Evolutionary conservation across 2,888 invertebrate species (phyloP), one percentile per base, ranked within the genome.

Genomic region (Nipponacmea schrenckii): DNA sequence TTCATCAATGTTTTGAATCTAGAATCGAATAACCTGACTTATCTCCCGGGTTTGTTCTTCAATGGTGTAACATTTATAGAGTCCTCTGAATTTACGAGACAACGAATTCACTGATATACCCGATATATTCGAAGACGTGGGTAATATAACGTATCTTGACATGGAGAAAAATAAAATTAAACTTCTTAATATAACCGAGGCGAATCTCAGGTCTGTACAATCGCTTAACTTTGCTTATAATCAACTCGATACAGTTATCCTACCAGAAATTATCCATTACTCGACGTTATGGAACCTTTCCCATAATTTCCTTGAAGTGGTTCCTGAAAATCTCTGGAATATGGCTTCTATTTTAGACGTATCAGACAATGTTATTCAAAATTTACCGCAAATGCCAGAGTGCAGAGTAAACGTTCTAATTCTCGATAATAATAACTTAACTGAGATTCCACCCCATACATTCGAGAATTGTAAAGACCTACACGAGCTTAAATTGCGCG

Each of bases 401-500:
- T 69, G 31, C 20, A 46, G 31, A n/a, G 45, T 70, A 5, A 70
- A 68, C 20, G 39, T 67, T 45, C 50, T 74, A 14, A 71, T 68
- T 31, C 46, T 77, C 45, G 50, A 68, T 62, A 56, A 68, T 68
- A 83, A 82, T 72, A 64, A 62, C 15, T 69, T 83, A 3, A 39
- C 46, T 2, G 24, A 62, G 1, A 71, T 83, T 27, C 45, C 64
- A 5, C 62, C 64, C 8, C 50, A 69, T 20, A 27, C 67, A 3
- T 78, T 83, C 27, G 17, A 45, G 10, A 17, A 66, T 1, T 63
- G 73, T 45, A 46, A 27, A 12, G 50, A 70, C n/a, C 75, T 84
- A 62, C 67, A 77, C 24, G 64, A 68, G 20, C 74, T 84, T 8
- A 69, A 77, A 64, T 72, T 84, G 7, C 76, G 76, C 31, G 45